phyloP scores from a whole-genome alignment of 2,888 invertebrate genomes.

The Macrostomum cliftonense region DNA sequence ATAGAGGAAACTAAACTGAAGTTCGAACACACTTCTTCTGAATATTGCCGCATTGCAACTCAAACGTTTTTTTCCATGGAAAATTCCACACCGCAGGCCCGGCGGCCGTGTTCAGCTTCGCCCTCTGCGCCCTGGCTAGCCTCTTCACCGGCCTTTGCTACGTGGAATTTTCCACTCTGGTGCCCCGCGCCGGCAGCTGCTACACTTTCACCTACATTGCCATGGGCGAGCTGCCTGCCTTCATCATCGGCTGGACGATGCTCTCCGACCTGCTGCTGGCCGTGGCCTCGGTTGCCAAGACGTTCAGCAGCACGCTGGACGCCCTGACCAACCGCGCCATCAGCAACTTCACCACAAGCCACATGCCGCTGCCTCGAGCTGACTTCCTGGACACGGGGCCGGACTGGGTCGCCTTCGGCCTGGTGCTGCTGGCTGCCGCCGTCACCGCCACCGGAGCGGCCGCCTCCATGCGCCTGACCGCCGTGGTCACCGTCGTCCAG shows the following conservation, averaged over 20 bases:
- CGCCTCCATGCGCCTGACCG: constrained; percentile 7
- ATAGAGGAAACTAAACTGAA: too few species aligned
- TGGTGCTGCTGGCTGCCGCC: constrained; percentile 4
- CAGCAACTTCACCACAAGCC: constrained; percentile 3
- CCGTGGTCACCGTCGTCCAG: constrained; percentile 5
- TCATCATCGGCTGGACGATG: constrained; percentile 12
- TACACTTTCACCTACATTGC: constrained; percentile 10
- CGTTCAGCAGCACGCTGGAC: constrained; percentile 9
- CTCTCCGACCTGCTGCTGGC: constrained; percentile 7
- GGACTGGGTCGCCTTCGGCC: constrained; percentile 7
- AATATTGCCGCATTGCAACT: too few species aligned
- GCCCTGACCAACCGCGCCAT: constrained; percentile 4
- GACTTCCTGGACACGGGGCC: constrained; percentile 1
- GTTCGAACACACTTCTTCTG: too few species aligned
- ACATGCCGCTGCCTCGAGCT: not conserved
- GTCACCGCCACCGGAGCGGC: constrained; percentile 10
- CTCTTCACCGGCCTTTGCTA: constrained; percentile 12
- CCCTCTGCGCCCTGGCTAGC: constrained; percentile 1
- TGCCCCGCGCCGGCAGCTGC: constrained; percentile 9
- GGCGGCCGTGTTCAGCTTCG: constrained; percentile 4
- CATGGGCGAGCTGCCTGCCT: constrained; percentile 11
- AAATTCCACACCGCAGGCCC: constrained; percentile 6
- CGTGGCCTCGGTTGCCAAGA: constrained; percentile 9
- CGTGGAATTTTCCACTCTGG: constrained; percentile 10
- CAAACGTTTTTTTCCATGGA: too few species aligned